Evolutionary conservation across 2,888 invertebrate species (phyloP), one percentile per base, ranked within the genome.

Genomic region (Merodon equestris): DNA sequence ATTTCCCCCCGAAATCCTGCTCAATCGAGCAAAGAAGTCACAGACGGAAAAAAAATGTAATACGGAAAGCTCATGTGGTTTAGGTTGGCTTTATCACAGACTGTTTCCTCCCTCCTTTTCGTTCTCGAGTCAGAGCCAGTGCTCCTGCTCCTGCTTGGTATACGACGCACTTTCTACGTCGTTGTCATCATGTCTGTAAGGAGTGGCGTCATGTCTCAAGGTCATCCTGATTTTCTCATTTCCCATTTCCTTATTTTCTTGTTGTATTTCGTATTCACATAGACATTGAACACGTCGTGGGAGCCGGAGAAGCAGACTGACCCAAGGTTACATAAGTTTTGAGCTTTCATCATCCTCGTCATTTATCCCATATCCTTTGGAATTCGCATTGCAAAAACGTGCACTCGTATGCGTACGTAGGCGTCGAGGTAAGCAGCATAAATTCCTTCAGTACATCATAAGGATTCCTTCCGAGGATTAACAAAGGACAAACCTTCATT

Each of bases 161-260:
- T 27, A 27, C 27, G 7, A 63, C 53, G 63, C 63, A 63, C 51
- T 63, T 63, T 51, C 44, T 44, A 48, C n/a, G 12, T 10, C 40
- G 40, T 27, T 27, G 27, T 27, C 27, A 27, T n/a, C n/a, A n/a
- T n/a, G 27, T 27, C 27, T n/a, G n/a, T n/a, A 27, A 51, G 42
- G 42, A 42, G 51, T 53, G 51, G 63, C 53, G 51, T 34, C 44
- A 10, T 63, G 63, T 63, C 63, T 63, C 63, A 63, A 63, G 63
- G 63, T 63, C 63, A 44, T 17, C 51, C 14, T 50, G 13, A n/a
- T 44, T 51, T 44, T 61, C 27, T 4, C 7, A 4, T 7, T 27
- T 14, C 34, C 36, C 47, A 12, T 19, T 17, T 47, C 36, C 13
- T 9, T 34, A 7, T 27, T 27, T 27, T 27, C 45, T 47, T 47